Percentiles rank a stretch among this genome's conserved stretches.
phyloP scores from a whole-genome alignment of 2,113 vertebrate genomes.

The Engraulis encrasicolus region DNA sequence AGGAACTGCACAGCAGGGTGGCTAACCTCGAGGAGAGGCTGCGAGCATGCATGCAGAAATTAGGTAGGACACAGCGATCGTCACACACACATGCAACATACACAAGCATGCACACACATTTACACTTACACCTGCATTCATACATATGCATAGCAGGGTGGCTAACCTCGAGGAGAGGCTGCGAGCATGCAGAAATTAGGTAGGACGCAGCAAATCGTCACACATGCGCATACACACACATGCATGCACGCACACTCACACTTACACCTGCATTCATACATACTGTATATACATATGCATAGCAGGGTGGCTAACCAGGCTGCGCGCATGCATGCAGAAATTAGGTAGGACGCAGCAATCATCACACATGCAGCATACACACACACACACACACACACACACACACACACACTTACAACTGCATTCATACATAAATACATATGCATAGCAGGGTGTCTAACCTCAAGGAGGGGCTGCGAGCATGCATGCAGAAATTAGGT shows the following conservation, averaged over 20 bases:
- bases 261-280: slow-evolving; percentile 25
- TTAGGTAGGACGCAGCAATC: no score
- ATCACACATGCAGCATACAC: no score
- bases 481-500: slow-evolving; percentile 97
- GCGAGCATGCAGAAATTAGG: slow-evolving; percentile 95
- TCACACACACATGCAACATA: background rate
- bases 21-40: slow-evolving; percentile 93
- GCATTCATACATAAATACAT: background rate
- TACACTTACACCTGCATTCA: slow-evolving; percentile 25
- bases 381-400: background rate
- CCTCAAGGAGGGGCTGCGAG: slow-evolving; percentile 92
- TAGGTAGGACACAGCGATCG: slow-evolving; percentile 88
- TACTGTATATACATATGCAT: slow-evolving; percentile 68
- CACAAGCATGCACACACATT: background rate
- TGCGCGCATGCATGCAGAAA: no score
- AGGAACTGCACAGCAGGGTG: slow-evolving; percentile 92
- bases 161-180: slow-evolving; percentile 93
- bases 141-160: slow-evolving; percentile 84
- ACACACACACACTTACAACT: background rate
- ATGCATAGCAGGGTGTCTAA: slow-evolving; percentile 90
- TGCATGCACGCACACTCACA: background rate
- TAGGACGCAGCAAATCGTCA: no score
- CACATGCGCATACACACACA: background rate
- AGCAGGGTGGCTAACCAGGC: slow-evolving; percentile 92
- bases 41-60: slow-evolving; percentile 95